Conservation (phyloP, 2,888 invertebrate species). For the Carcina quercana region DNA sequence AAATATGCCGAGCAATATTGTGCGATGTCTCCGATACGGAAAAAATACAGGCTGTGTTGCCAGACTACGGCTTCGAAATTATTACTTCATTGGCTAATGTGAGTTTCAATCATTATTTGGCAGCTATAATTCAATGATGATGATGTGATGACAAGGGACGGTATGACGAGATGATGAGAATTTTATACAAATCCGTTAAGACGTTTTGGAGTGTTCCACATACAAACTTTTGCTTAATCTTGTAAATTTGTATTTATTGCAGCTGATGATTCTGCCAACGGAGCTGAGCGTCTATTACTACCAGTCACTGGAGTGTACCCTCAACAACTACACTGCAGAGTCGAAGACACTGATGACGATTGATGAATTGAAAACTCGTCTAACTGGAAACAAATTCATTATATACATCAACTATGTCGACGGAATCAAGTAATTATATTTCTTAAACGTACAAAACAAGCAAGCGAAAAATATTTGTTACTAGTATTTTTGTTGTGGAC, state of each 20-base stretch:
- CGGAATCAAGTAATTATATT: conserved; percentile 40
- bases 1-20: conserved; percentile 57
- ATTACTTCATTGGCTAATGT: conserved; percentile 51
- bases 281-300: conserved; percentile 68
- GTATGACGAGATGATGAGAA: too few species aligned
- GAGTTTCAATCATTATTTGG: too few species aligned
- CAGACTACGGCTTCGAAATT: conserved; percentile 55
- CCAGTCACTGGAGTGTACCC: conserved; percentile 58
- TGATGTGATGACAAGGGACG: too few species aligned
- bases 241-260: too few species aligned
- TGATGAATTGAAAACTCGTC: conserved; percentile 65
- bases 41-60: conserved; percentile 43
- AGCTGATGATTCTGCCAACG: conserved; percentile 71
- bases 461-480: too few species aligned
- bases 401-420: conserved; percentile 53
- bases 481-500: too few species aligned
- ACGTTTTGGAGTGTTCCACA: background rate
- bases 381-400: conserved; percentile 54
- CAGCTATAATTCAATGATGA: too few species aligned
- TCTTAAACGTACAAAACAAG: background rate
- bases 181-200: too few species aligned
- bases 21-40: conserved; percentile 37
- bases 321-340: conserved; percentile 63
- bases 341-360: conserved; percentile 47
- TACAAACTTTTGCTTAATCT: background rate